A percentile compares a stretch with the other conserved stretches of the same genome.
Evolutionary conservation across 2,888 invertebrate species (phyloP).

Genomic region (Bombylius major): DNA sequence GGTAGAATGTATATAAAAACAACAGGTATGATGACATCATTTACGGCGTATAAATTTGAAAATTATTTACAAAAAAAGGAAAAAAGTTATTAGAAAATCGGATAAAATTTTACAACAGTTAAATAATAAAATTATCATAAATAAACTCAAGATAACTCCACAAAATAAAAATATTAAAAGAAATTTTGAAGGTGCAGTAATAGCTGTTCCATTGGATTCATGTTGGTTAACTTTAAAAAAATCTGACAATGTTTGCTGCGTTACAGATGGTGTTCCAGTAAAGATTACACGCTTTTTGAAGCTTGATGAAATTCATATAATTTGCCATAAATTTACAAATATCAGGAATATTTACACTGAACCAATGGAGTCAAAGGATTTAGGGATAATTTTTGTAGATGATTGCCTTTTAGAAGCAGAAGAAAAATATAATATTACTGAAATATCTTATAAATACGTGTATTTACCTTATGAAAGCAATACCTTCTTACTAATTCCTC

Average conservation of each 20-base stretch:
- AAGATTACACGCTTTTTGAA: slow-evolving; percentile 1
- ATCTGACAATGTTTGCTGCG: slow-evolving; percentile 1
- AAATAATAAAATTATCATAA: not conserved
- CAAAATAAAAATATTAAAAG: not conserved
- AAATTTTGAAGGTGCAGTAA: not conserved
- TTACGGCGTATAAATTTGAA: slow-evolving; percentile 11
- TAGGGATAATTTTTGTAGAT: not conserved
- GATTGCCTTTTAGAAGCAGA: too few species aligned
- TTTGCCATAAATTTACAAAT: not conserved
- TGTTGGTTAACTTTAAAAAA: not conserved
- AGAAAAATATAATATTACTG: too few species aligned
- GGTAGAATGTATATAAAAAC: slow-evolving; percentile 3
- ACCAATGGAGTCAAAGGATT: not conserved
- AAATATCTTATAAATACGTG: not conserved
- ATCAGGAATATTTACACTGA: not conserved
- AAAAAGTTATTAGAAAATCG: slow-evolving; percentile 1
- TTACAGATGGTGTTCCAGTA: not conserved
- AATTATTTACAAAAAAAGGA: slow-evolving; percentile 8
- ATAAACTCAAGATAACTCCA: too few species aligned
- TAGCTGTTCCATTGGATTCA: not conserved
- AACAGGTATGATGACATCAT: slow-evolving; percentile 6
- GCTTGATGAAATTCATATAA: not conserved
- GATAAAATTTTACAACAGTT: slow-evolving; percentile 5
- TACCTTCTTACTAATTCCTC: not conserved
- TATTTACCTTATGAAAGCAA: not conserved